phyloP scores from a whole-genome alignment of 2,113 vertebrate genomes.

The Colistium nudipinnis region DNA sequence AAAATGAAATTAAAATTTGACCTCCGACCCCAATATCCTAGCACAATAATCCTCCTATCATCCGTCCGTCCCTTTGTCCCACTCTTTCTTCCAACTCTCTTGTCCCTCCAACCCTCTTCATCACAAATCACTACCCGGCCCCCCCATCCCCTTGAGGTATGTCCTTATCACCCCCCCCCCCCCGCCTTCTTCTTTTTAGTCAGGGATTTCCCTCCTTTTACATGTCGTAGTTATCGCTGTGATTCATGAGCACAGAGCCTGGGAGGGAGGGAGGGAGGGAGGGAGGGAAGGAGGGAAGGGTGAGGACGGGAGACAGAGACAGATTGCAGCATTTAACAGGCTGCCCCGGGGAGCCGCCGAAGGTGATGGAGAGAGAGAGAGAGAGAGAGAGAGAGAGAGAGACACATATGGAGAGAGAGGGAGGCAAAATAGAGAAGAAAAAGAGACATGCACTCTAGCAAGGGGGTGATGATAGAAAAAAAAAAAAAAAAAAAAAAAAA shows the following conservation, averaged over 20 bases:
- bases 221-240: slow-evolving; percentile 62
- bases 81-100: slow-evolving; percentile 20
- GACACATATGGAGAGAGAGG: slow-evolving; percentile 62
- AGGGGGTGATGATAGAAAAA: slow-evolving; percentile 36
- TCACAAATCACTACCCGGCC: slow-evolving; percentile 35
- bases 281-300: slow-evolving; percentile 24
- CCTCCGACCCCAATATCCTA: slow-evolving; percentile 2
- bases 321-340: slow-evolving; percentile 84
- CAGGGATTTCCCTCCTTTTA: slow-evolving; percentile 71
- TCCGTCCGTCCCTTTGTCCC: slow-evolving; percentile 10
- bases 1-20: slow-evolving; percentile 39
- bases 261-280: slow-evolving; percentile 41
- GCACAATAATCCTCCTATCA: slow-evolving; percentile 30
- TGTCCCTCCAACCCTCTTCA: slow-evolving; percentile 15
- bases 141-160: slow-evolving; percentile 53
- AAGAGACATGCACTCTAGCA: slow-evolving; percentile 35
- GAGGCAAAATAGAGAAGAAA: slow-evolving; percentile 52
- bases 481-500: slow-evolving; percentile 32
- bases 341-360: slow-evolving; percentile 79
- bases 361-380: slow-evolving; percentile 73
- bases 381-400: slow-evolving; percentile 50
- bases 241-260: slow-evolving; percentile 66
- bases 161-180: slow-evolving; percentile 37
- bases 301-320: slow-evolving; percentile 74
- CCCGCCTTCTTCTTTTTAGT: slow-evolving; percentile 42